Conservation (phyloP, 2,888 invertebrate genomes). For the Cenopis cana region DNA sequence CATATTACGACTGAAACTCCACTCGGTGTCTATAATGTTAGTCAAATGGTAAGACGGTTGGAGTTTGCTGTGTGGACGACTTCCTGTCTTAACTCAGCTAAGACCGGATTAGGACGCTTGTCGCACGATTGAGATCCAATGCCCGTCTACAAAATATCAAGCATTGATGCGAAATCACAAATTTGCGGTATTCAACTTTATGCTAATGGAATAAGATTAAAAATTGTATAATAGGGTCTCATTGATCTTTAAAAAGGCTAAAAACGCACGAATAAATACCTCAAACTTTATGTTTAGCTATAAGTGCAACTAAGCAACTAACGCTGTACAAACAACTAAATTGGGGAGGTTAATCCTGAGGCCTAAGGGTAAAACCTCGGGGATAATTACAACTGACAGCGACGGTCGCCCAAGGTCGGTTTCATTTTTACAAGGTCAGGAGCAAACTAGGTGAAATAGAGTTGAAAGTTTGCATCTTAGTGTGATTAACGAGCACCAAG, state of each 20-base stretch:
- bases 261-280: neutral
- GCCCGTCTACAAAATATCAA: conserved; percentile 21
- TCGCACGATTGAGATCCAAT: conserved; percentile 65
- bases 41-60: conserved; percentile 50
- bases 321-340: neutral
- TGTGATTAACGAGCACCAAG: neutral
- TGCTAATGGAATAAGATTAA: neutral
- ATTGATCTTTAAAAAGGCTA: neutral
- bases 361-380: neutral
- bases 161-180: neutral
- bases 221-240: neutral
- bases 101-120: conserved; percentile 72
- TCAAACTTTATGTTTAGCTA: neutral
- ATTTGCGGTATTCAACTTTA: neutral
- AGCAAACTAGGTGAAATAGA: neutral
- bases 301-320: neutral
- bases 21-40: neutral
- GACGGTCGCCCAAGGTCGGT: neutral
- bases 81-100: conserved; percentile 71
- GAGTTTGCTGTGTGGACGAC: conserved; percentile 64
- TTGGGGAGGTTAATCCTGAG: conserved; percentile 1
- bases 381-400: conserved; percentile 4
- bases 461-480: conserved; percentile 1
- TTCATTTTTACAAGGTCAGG: neutral
- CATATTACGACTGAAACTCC: no score